Percentiles rank a stretch among this genome's conserved stretches.
Evolutionary conservation across 1,140 invertebrate species (phyloP).

Genomic region (Leptonema lineaticorne): DNA sequence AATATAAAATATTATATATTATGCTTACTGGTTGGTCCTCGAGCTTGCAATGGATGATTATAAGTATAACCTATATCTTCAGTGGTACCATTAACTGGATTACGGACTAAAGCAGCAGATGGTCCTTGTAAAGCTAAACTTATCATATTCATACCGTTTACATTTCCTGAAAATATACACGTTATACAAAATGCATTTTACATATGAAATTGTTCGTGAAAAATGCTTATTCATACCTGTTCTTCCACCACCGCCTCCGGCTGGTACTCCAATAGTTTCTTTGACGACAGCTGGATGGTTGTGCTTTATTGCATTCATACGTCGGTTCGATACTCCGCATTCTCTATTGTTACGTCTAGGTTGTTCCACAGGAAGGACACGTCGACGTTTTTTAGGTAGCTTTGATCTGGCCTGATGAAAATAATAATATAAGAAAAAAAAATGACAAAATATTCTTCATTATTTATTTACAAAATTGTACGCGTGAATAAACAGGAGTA

Average conservation of each 20-base stretch:
- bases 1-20: not conserved
- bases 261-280: conserved; percentile 57
- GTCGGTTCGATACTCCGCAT: conserved; percentile 61
- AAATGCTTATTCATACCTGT: not conserved
- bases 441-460: no score
- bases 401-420: conserved; percentile 86
- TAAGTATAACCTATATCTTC: conserved; percentile 39
- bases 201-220: not conserved
- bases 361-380: conserved; percentile 81
- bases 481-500: no score
- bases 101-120: conserved; percentile 39
- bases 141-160: conserved; percentile 70
- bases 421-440: no score
- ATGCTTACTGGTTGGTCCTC: conserved; percentile 49
- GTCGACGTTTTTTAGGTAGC: conserved; percentile 79
- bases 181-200: not conserved
- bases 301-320: conserved; percentile 83
- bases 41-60: conserved; percentile 50
- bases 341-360: conserved; percentile 62
- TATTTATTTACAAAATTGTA: no score
- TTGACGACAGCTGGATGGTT: conserved; percentile 71
- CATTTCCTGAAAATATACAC: conserved; percentile 54
- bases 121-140: conserved; percentile 63
- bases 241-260: not conserved
- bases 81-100: conserved; percentile 41